phyloP scores from a whole-genome alignment of 2,797 vertebrate species.

The Amazona ochrocephala region DNA sequence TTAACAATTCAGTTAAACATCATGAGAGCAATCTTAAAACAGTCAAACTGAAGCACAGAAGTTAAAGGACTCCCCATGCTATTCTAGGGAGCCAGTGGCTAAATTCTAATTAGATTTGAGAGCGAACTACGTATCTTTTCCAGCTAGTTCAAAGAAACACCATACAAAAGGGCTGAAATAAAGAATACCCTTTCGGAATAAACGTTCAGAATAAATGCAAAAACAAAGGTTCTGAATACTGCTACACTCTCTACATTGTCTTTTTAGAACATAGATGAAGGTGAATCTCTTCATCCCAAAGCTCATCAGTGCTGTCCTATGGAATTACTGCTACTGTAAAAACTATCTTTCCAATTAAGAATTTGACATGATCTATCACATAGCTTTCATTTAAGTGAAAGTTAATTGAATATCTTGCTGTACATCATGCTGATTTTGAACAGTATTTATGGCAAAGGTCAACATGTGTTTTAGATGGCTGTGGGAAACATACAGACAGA shows the following conservation, averaged over 20 bases:
- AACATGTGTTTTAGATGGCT: not conserved
- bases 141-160: not conserved
- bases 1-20: not conserved
- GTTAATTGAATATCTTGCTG: conserved; percentile 32
- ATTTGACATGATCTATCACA: conserved; percentile 42
- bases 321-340: conserved; percentile 19
- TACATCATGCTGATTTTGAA: conserved; percentile 41
- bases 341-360: conserved; percentile 52
- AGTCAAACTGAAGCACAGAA: not conserved
- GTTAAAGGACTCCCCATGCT: not conserved
- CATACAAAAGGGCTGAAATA: not conserved
- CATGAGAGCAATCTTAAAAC: not conserved
- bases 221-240: not conserved
- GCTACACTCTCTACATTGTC: not conserved
- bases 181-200: not conserved
- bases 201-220: not conserved
- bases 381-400: conserved; percentile 55
- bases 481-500: not conserved
- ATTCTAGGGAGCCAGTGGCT: not conserved
- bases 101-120: not conserved
- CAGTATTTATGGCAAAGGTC: conserved; percentile 16
- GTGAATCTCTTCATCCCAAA: conserved; percentile 18
- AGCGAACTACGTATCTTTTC: not conserved
- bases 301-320: conserved; percentile 7
- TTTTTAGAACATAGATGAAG: conserved; percentile 42